Evolutionary conservation across 2,113 vertebrate genomes (phyloP), one percentile per base, ranked within the genome.

Genomic region (Sander vitreus): DNA sequence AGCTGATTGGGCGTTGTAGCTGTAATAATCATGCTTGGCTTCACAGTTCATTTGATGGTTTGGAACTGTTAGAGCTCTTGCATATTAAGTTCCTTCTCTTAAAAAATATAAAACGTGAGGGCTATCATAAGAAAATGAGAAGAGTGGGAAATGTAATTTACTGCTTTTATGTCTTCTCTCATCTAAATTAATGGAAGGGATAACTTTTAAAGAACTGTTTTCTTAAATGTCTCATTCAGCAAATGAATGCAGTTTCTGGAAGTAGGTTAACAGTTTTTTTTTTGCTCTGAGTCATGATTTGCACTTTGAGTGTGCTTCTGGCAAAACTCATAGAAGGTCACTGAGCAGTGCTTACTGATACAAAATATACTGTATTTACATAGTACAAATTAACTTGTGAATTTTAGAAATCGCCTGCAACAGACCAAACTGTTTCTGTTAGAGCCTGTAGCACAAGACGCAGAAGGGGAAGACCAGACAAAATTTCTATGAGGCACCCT

Each of bases 311-410:
- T 45, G 3, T 1, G 74, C 67, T 77, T 60, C 62, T 72, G 67
- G 60, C 59, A 58, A 63, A 69, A 45, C 75, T 73, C 47, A 53
- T 39, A 5, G 69, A 74, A 70, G 64, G 72, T 76, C 80, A 76
- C 33, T 48, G 36, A 62, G 80, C 65, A 60, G 63, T 9, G 18
- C 25, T 59, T 25, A 72, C 30, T 48, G 21, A 83, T n/a, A 71
- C 65, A 70, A 39, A 55, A 7, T 3, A 53, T 10, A 59, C 30
- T 53, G 33, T 45, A 30, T 15, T 53, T 54, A 23, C 63, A 53
- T 9, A 18, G 39, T 43, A 50, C 45, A 74, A 66, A 66, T 48
- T 6, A 66, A 51, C 64, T 59, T 73, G 70, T n/a, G 73, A 6
- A 60, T 60, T 67, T 67, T 81, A 67, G 63, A 80, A 67, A 74